Conservation (phyloP, 2,888 invertebrate species). For the Euspilapteryx auroguttella region DNA sequence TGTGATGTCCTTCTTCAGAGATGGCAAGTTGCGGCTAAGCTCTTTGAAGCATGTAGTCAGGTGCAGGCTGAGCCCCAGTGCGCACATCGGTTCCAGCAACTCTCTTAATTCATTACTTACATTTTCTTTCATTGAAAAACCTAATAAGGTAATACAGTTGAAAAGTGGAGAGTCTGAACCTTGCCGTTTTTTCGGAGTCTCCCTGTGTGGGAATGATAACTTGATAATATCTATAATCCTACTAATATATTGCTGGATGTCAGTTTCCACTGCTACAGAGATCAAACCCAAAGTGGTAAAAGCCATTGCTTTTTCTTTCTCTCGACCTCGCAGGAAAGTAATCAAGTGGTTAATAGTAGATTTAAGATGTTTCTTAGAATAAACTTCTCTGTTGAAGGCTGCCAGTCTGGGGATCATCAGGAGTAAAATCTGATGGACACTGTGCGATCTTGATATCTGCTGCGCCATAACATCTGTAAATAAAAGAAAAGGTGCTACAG, state of each 20-base stretch:
- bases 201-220: constrained; percentile 73
- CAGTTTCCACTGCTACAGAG: constrained; percentile 83
- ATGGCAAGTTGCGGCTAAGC: constrained; percentile 85
- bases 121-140: constrained; percentile 81
- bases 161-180: constrained; percentile 86
- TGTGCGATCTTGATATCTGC: constrained; percentile 71
- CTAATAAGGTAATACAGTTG: constrained; percentile 91
- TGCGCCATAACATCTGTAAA: constrained; percentile 77
- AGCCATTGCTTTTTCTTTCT: constrained; percentile 84
- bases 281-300: constrained; percentile 92
- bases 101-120: constrained; percentile 79
- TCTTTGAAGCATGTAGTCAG: constrained; percentile 91
- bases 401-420: constrained; percentile 88
- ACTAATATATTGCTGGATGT: constrained; percentile 76
- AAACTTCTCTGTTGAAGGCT: constrained; percentile 85
- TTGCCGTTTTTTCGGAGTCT: constrained; percentile 74
- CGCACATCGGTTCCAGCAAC: constrained; percentile 88
- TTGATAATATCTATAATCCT: constrained; percentile 85
- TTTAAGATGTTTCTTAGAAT: constrained; percentile 73
- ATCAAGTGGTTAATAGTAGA: constrained; percentile 80
- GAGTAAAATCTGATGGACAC: constrained; percentile 86
- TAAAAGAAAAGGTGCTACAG: constrained; percentile 2
- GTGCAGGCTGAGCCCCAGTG: constrained; percentile 86
- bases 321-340: constrained; percentile 74
- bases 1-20: constrained; percentile 87